phyloP scores from a whole-genome alignment of 2,888 invertebrate species.

The Eupithecia dodoneata region DNA sequence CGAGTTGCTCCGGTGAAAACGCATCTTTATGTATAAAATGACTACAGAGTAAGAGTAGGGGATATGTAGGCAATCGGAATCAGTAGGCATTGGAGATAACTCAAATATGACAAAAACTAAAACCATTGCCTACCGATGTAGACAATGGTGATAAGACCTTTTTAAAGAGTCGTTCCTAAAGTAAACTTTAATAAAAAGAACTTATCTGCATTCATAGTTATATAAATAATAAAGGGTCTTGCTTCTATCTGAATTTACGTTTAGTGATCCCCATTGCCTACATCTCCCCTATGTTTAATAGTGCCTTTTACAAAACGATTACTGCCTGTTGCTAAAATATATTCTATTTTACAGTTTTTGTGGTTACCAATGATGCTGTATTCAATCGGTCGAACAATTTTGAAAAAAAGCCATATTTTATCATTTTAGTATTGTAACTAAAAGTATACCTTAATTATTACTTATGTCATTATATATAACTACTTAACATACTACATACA shows the following conservation, averaged over 20 bases:
- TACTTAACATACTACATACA: no score
- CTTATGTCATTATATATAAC: neutral
- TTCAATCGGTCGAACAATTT: neutral
- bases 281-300: neutral
- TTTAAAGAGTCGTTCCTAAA: no score
- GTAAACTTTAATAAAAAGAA: no score
- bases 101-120: no score
- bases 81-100: no score
- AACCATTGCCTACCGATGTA: no score
- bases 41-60: neutral
- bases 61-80: no score
- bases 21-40: neutral
- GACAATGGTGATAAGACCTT: no score
- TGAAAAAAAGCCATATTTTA: neutral
- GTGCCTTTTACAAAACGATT: conserved; percentile 15
- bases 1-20: neutral
- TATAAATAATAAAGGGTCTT: no score
- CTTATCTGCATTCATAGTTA: no score
- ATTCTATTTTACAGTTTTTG: neutral
- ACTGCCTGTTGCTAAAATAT: conserved; percentile 2
- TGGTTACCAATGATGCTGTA: neutral
- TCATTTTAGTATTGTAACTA: neutral
- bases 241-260: no score
- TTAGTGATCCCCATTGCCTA: no score
- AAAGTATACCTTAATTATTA: neutral